Evolutionary conservation across 1,140 invertebrate species (phyloP).

Genomic region (Melipona quadrifasciata): DNA sequence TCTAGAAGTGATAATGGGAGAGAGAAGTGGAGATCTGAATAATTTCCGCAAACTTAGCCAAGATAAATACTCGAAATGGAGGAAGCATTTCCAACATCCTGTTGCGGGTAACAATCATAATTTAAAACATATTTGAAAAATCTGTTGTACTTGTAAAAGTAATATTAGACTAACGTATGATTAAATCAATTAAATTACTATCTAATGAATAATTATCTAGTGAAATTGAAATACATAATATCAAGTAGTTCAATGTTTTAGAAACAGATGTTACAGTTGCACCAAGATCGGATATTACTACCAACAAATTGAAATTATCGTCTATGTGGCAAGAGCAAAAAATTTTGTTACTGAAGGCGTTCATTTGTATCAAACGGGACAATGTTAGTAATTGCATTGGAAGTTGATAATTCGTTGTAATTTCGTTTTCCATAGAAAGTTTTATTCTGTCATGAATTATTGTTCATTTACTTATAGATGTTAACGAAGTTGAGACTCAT

Average conservation of each 20-base stretch:
- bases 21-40: slow-evolving; percentile 74
- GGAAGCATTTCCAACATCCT: neutral
- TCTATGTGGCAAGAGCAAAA: slow-evolving; percentile 84
- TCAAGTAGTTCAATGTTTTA: neutral
- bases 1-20: slow-evolving; percentile 77
- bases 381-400: slow-evolving; percentile 77
- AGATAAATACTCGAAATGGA: slow-evolving; percentile 43
- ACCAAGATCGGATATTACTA: neutral
- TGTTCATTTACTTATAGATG: slow-evolving; percentile 82
- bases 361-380: slow-evolving; percentile 85
- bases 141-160: neutral
- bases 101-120: slow-evolving; percentile 20
- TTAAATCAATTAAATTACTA: neutral
- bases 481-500: slow-evolving; percentile 88
- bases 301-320: neutral
- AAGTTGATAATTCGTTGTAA: neutral
- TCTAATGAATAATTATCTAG: neutral
- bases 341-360: slow-evolving; percentile 84
- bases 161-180: neutral
- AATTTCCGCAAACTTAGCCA: slow-evolving; percentile 55
- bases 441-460: neutral
- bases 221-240: no score
- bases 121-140: neutral
- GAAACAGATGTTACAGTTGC: neutral
- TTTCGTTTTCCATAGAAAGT: neutral